phyloP scores from a whole-genome alignment of 1,140 invertebrate genomes.

The Contarinia nasturtii region DNA sequence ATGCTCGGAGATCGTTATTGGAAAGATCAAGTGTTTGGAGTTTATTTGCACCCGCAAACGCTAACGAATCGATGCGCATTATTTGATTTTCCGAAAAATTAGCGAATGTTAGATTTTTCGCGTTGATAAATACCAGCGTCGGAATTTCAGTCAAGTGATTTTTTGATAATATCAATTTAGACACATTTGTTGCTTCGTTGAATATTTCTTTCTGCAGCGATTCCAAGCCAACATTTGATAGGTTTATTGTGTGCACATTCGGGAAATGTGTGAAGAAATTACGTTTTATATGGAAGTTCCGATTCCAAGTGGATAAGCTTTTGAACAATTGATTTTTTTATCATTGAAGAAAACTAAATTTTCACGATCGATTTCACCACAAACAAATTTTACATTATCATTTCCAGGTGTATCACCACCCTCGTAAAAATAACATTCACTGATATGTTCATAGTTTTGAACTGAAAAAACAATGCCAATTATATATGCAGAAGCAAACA shows the following conservation, averaged over 20 bases:
- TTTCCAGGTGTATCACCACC: not conserved
- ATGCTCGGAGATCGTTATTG: not conserved
- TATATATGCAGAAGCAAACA: too few species aligned
- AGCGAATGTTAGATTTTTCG: not conserved
- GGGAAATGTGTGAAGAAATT: not conserved
- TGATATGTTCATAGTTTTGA: not conserved
- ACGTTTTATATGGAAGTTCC: not conserved
- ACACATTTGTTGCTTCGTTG: not conserved
- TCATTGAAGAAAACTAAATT: not conserved
- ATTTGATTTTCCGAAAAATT: not conserved
- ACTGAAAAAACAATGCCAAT: not conserved
- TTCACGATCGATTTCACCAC: not conserved
- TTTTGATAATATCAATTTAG: not conserved
- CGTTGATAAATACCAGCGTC: not conserved
- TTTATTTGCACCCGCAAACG: not conserved
- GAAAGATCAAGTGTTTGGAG: not conserved
- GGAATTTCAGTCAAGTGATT: not conserved
- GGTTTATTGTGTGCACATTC: not conserved
- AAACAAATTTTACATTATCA: not conserved
- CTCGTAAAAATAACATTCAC: not conserved
- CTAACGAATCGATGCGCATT: not conserved
- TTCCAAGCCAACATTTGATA: not conserved
- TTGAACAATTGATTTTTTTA: not conserved
- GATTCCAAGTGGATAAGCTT: not conserved
- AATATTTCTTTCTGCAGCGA: not conserved